Evolutionary conservation across 2,113 vertebrate species (phyloP).

Genomic region (Vimba vimba): DNA sequence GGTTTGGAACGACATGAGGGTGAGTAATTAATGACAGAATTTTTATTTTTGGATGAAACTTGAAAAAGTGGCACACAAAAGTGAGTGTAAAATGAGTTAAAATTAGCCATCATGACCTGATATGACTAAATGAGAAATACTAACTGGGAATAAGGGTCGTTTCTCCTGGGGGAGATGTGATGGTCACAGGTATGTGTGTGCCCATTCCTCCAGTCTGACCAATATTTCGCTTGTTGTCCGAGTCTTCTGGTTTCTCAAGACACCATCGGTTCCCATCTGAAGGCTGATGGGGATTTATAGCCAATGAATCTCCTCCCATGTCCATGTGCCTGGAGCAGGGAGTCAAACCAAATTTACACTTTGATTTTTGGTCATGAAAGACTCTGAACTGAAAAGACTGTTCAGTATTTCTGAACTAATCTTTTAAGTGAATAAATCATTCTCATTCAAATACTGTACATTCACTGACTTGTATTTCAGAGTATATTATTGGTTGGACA

Average conservation of each 20-base stretch:
- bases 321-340: slow-evolving; percentile 70
- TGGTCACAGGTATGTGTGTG: slow-evolving; percentile 81
- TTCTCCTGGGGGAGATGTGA: slow-evolving; percentile 83
- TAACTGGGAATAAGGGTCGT: slow-evolving; percentile 85
- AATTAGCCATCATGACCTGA: neutral
- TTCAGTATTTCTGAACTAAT: neutral
- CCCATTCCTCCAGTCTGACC: slow-evolving; percentile 78
- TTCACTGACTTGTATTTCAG: neutral
- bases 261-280: slow-evolving; percentile 76
- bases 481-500: neutral
- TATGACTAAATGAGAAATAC: slow-evolving; percentile 59
- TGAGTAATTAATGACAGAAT: too few relatives aligned
- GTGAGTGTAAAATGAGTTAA: neutral
- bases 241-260: slow-evolving; percentile 83
- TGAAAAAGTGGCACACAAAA: neutral
- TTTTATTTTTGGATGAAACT: neutral
- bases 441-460: neutral
- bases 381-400: neutral
- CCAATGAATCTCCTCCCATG: slow-evolving; percentile 72
- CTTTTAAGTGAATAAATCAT: neutral
- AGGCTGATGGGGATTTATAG: slow-evolving; percentile 74
- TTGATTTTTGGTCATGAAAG: neutral
- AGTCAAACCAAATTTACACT: neutral
- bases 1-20: too few relatives aligned
- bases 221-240: slow-evolving; percentile 90